These are phyloP conservation scores for Cenopis cana DNA, from an alignment of 2,888 invertebrate genomes.

Conservation along the genomic window DNA sequence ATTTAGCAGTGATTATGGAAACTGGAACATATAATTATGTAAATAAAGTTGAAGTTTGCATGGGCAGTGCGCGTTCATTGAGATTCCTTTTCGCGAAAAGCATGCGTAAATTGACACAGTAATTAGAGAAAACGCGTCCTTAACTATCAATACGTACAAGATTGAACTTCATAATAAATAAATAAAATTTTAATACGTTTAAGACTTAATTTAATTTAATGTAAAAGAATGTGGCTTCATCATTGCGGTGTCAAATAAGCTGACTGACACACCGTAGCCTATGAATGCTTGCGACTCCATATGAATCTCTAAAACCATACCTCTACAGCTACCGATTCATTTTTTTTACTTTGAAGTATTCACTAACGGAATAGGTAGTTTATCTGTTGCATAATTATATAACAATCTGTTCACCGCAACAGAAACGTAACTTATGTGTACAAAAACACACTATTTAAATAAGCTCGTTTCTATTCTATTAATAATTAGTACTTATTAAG, in stretches of 20 bases:
- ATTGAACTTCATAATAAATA: background rate
- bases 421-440: too few species aligned
- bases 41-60: background rate
- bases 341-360: too few species aligned
- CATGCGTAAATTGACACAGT: background rate
- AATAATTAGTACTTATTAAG: slow-evolving; percentile 13
- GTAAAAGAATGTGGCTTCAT: too few species aligned
- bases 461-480: background rate
- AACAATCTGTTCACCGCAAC: too few species aligned
- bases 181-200: background rate
- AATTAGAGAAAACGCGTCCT: background rate
- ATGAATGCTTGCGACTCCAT: too few species aligned
- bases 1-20: slow-evolving; percentile 4
- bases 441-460: background rate
- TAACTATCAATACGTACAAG: background rate
- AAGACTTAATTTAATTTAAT: too few species aligned
- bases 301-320: too few species aligned
- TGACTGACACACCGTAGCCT: too few species aligned
- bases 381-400: too few species aligned
- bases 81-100: background rate
- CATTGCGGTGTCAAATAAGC: too few species aligned
- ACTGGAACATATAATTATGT: background rate
- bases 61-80: background rate
- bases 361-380: too few species aligned
- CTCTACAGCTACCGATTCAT: too few species aligned